Percentiles rank a stretch among this genome's conserved stretches.
Evolutionary conservation across 2,113 vertebrate species (phyloP).

Genomic region (Amazona vittata): DNA sequence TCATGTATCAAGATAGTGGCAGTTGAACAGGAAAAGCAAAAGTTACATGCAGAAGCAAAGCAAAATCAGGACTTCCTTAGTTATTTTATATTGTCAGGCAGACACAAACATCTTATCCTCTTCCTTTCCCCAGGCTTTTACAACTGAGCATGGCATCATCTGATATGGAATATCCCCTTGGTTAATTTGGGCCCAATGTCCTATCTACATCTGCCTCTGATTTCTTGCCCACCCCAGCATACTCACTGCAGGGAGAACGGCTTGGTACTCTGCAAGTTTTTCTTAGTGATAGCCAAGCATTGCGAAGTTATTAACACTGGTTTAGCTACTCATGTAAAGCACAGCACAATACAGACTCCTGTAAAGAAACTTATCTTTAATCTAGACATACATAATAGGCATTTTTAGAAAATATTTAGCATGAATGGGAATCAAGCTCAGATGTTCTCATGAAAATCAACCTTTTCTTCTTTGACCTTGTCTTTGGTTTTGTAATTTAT

Average conservation of each 20-base stretch:
- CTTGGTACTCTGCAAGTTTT: not conserved
- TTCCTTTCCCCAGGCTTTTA: not conserved
- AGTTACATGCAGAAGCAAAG: not conserved
- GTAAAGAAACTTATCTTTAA: not conserved
- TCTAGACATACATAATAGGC: not conserved
- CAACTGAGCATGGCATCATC: not conserved
- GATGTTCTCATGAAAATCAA: not conserved
- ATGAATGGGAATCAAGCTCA: not conserved
- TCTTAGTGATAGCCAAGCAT: not conserved
- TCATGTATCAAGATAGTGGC: not conserved
- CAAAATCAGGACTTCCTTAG: not conserved
- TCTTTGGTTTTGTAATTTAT: not conserved
- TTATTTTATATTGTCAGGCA: not conserved
- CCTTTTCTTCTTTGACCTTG: not conserved
- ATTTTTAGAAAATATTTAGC: not conserved
- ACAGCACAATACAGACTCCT: not conserved
- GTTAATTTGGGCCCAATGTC: not conserved
- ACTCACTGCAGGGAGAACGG: not conserved
- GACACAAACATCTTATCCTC: rapidly evolving
- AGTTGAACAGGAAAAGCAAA: not conserved
- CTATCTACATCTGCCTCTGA: not conserved
- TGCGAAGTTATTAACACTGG: not conserved
- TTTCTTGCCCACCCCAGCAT: not conserved
- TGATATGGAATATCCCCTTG: not conserved
- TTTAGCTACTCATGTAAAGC: not conserved